A percentile compares a stretch with the other conserved stretches of the same genome.
These are phyloP conservation scores for Scrobipalpa costella DNA, from an alignment of 2,888 invertebrate species.

Conservation along the genomic window DNA sequence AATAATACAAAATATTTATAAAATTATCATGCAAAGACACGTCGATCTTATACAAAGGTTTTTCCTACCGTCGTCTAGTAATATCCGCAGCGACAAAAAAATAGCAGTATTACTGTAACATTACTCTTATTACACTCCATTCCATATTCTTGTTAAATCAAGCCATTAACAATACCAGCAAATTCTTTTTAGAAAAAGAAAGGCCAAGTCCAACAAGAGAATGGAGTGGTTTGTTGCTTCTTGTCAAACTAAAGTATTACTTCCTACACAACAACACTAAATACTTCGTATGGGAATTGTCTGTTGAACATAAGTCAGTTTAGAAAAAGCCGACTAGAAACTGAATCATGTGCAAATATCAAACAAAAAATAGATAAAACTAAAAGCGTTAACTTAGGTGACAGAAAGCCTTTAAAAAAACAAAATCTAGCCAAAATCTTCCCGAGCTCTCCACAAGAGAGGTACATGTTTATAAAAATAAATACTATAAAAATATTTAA, in stretches of 20 bases:
- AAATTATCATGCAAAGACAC: conserved; percentile 24
- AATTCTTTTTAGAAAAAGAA: not conserved
- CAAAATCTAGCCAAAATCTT: conserved; percentile 61
- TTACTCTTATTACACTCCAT: conserved; percentile 32
- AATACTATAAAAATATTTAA: conserved; percentile 43
- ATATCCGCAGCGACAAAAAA: conserved; percentile 34
- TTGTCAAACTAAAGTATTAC: not conserved
- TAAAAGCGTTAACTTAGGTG: conserved; percentile 58
- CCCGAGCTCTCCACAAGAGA: conserved; percentile 81
- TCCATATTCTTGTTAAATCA: conserved; percentile 11
- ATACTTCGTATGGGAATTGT: not conserved
- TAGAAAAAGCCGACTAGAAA: conserved; percentile 25
- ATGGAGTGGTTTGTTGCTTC: not conserved
- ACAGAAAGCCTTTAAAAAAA: conserved; percentile 63
- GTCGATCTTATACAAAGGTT: conserved; percentile 36
- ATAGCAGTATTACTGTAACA: conserved; percentile 54
- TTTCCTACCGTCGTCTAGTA: conserved; percentile 39
- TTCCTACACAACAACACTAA: conserved; percentile 17
- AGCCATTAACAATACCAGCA: no score
- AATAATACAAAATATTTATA: no score
- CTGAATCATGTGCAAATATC: conserved; percentile 52
- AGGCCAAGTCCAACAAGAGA: conserved; percentile 6
- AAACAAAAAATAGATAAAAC: conserved; percentile 40
- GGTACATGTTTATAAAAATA: conserved; percentile 58
- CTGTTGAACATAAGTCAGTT: conserved; percentile 30